Percentiles rank a stretch among this genome's conserved stretches.
Evolutionary conservation across 2,888 invertebrate genomes (phyloP).

Genomic region (Octonoba sinensis): DNA sequence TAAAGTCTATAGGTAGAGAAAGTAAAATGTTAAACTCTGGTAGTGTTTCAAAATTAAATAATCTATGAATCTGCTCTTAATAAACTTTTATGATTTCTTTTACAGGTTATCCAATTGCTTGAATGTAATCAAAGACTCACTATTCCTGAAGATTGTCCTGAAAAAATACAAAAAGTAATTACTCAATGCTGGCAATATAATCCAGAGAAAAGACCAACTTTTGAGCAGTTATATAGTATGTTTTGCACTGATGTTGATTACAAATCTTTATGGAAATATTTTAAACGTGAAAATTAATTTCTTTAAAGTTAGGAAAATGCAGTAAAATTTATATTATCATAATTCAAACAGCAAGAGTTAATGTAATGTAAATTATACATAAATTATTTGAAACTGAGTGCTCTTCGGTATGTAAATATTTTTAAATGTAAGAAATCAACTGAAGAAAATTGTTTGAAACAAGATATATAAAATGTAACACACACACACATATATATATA

Average conservation of each 20-base stretch:
- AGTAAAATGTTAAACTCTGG: not conserved
- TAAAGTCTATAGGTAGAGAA: not conserved
- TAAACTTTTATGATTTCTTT: conserved; percentile 3
- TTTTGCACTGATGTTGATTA: conserved; percentile 55
- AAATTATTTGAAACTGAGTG: no score
- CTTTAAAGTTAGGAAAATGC: no score
- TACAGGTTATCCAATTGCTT: conserved; percentile 91
- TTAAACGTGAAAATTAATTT: conserved; percentile 6
- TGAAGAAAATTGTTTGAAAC: no score
- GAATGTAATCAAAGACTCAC: conserved; percentile 97
- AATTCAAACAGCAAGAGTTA: no score
- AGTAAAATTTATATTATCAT: no score
- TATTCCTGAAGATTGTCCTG: conserved; percentile 90
- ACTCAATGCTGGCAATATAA: conserved; percentile 94
- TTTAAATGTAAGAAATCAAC: no score
- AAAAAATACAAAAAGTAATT: conserved; percentile 94
- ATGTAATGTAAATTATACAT: no score
- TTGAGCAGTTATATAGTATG: conserved; percentile 83
- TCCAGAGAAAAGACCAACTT: conserved; percentile 95
- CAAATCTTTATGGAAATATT: conserved; percentile 27
- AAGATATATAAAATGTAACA: no score
- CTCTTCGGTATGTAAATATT: no score
- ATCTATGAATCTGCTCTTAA: not conserved
- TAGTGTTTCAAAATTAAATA: not conserved
- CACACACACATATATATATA: no score